These are phyloP conservation scores for Goniozus legneri DNA, from an alignment of 1,140 invertebrate genomes.

Conservation along the genomic window DNA sequence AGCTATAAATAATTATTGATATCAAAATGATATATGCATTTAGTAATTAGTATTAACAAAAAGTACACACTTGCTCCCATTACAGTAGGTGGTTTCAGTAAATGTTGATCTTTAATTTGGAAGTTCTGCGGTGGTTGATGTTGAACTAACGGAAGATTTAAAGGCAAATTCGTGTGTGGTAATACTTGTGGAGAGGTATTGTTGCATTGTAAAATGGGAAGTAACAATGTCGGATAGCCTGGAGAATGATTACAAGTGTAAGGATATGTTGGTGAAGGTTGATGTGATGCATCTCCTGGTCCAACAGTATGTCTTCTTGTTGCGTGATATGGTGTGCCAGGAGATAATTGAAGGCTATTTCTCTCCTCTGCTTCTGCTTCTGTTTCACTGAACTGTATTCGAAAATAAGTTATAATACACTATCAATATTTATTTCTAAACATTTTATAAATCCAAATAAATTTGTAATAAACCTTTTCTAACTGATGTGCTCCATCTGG, in stretches of 20 bases:
- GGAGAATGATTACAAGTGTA: slow-evolving; percentile 39
- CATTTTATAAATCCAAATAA: not conserved
- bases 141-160: slow-evolving; percentile 71
- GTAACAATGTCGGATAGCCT: slow-evolving; percentile 39
- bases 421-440: not conserved
- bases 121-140: slow-evolving; percentile 79
- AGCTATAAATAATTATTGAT: slow-evolving; percentile 46
- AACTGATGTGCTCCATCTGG: slow-evolving; percentile 61
- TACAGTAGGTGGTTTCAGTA: slow-evolving; percentile 85
- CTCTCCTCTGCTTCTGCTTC: slow-evolving; percentile 60
- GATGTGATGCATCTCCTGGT: slow-evolving; percentile 80
- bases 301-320: slow-evolving; percentile 88
- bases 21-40: slow-evolving; percentile 1
- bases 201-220: slow-evolving; percentile 43
- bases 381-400: slow-evolving; percentile 62
- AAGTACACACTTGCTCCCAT: slow-evolving; percentile 75
- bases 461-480: slow-evolving; percentile 59
- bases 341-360: slow-evolving; percentile 39
- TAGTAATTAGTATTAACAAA: not conserved
- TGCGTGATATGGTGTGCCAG: slow-evolving; percentile 47
- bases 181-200: slow-evolving; percentile 50
- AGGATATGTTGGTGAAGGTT: slow-evolving; percentile 53
- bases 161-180: slow-evolving; percentile 66
- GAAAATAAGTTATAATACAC: slow-evolving; percentile 23
- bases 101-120: slow-evolving; percentile 88